Conservation (phyloP, 2,797 vertebrate genomes). For the Halcyon badia region DNA sequence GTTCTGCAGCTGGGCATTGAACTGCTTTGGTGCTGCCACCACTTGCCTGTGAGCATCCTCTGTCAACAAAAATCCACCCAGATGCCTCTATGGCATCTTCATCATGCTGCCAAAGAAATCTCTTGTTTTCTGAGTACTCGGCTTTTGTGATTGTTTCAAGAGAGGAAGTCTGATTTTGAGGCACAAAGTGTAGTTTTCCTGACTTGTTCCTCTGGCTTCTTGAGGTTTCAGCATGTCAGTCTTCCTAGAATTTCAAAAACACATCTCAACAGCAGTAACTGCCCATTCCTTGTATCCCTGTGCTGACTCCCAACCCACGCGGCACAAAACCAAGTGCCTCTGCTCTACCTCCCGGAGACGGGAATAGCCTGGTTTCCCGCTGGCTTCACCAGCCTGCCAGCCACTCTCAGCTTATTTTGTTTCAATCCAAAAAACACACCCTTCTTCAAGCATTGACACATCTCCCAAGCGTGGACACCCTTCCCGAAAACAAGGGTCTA, state of each 20-base stretch:
- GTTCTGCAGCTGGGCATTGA: not conserved
- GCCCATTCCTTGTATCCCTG: not conserved
- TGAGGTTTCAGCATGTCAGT: slow-evolving; percentile 6
- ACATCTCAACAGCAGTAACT: not conserved
- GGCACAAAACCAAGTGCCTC: not conserved
- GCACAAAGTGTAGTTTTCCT: not conserved
- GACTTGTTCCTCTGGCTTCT: not conserved
- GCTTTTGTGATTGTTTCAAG: not conserved
- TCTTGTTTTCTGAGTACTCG: not conserved
- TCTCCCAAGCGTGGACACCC: not conserved
- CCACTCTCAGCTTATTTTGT: slow-evolving; percentile 33
- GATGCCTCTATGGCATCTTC: not conserved
- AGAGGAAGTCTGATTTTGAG: not conserved
- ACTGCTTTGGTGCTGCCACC: not conserved
- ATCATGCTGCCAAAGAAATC: not conserved
- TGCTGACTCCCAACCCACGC: slow-evolving; percentile 25
- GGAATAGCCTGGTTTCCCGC: slow-evolving; percentile 57
- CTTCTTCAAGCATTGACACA: slow-evolving; percentile 43
- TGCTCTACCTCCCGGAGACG: not conserved
- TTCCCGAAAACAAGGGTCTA: slow-evolving; percentile 27
- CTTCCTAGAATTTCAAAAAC: slow-evolving; percentile 2
- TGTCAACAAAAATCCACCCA: not conserved
- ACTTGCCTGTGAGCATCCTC: not conserved
- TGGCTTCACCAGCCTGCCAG: not conserved
- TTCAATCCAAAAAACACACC: slow-evolving; percentile 51